These are phyloP conservation scores for Tragelaphus buxtoni DNA, from an alignment of 2,113 vertebrate genomes.

Conservation along the genomic window DNA sequence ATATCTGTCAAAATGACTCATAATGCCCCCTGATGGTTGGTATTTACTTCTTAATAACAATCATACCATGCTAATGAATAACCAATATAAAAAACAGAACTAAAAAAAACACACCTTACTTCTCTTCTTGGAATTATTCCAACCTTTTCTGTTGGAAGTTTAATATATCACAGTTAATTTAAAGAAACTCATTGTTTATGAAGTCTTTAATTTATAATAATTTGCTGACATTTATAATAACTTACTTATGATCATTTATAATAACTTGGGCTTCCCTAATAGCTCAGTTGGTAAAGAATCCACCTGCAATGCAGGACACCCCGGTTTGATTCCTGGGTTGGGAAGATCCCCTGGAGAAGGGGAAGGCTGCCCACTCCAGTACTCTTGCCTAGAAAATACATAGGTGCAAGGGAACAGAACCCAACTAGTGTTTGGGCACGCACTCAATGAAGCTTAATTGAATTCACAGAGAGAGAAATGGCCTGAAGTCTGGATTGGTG, in stretches of 20 bases:
- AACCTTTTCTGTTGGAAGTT: neutral
- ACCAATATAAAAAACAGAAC: neutral
- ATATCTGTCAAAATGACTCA: neutral
- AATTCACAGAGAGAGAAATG: neutral
- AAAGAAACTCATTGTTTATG: neutral
- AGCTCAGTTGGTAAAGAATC: neutral
- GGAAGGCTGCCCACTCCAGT: neutral
- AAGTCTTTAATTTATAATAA: neutral
- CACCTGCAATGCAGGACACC: neutral
- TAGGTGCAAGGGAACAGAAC: neutral
- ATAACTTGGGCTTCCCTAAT: neutral
- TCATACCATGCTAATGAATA: neutral
- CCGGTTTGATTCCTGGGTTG: neutral
- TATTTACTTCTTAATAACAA: neutral
- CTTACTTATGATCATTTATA: neutral
- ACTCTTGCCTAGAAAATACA: neutral
- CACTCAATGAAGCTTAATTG: neutral
- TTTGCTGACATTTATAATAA: neutral
- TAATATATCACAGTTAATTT: neutral
- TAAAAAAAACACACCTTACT: neutral
- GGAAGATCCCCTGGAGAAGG: neutral
- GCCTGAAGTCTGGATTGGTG: neutral
- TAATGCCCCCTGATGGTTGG: neutral
- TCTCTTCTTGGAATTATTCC: neutral
- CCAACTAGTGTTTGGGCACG: neutral